phyloP scores from a whole-genome alignment of 2,113 vertebrate genomes.

The Pyxicephalus adspersus region DNA sequence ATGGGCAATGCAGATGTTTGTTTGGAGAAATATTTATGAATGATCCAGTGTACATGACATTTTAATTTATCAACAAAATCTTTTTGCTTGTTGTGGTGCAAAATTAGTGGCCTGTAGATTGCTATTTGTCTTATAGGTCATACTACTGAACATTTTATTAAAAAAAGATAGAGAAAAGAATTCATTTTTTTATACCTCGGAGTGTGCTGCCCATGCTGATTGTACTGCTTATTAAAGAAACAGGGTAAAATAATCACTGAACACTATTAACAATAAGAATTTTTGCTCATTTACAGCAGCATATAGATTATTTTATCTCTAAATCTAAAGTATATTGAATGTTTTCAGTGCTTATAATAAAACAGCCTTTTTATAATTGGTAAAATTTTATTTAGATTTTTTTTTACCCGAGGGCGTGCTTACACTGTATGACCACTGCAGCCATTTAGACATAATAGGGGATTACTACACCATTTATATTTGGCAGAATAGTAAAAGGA shows the following conservation, averaged over 20 bases:
- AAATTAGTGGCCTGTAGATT: neutral
- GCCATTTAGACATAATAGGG: slow-evolving; percentile 43
- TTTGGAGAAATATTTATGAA: too few relatives aligned
- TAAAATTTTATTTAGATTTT: slow-evolving; percentile 3
- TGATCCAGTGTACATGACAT: too few relatives aligned
- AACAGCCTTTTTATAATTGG: slow-evolving; percentile 15
- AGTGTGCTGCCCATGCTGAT: neutral
- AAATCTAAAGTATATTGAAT: neutral
- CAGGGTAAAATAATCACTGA: neutral
- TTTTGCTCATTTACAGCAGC: slow-evolving; percentile 12
- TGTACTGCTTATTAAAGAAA: neutral
- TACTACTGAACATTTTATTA: neutral
- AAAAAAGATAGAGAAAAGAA: neutral
- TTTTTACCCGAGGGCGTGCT: neutral
- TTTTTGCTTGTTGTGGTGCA: too few relatives aligned
- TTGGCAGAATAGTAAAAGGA: slow-evolving; percentile 43
- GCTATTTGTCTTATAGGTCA: neutral
- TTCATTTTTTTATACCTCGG: neutral
- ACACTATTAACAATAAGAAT: neutral
- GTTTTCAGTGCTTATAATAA: neutral
- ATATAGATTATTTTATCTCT: slow-evolving; percentile 5
- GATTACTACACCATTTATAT: slow-evolving; percentile 45
- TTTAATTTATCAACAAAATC: too few relatives aligned
- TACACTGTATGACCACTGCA: slow-evolving; percentile 6
- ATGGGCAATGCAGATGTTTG: too few relatives aligned